Evolutionary conservation across 2,113 vertebrate genomes (phyloP).

Genomic region (Cyphomyrus discorhynchus): DNA sequence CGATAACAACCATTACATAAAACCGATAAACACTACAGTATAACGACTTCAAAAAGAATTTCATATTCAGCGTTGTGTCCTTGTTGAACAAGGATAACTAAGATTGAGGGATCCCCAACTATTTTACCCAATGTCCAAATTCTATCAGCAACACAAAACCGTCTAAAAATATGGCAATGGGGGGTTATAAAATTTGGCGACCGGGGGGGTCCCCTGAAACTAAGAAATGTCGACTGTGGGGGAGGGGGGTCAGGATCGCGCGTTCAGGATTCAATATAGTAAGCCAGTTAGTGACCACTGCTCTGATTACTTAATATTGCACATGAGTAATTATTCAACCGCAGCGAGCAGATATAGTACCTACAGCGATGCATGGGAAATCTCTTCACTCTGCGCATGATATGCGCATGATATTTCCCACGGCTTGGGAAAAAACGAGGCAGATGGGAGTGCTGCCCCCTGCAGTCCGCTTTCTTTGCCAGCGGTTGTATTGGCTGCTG

Average conservation of each 20-base stretch:
- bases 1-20: background rate
- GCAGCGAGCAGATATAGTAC: background rate
- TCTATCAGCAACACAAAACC: background rate
- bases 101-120: background rate
- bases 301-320: background rate
- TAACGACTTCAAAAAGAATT: background rate
- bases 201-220: too few relatives aligned
- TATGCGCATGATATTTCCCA: background rate
- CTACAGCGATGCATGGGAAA: background rate
- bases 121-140: background rate
- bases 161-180: background rate
- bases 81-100: background rate
- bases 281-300: background rate
- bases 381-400: background rate
- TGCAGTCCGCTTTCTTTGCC: background rate
- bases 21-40: background rate
- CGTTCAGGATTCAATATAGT: background rate
- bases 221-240: too few relatives aligned
- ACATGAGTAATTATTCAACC: background rate
- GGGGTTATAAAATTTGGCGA: too few relatives aligned
- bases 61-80: background rate
- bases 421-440: background rate
- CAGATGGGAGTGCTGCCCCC: constrained; percentile 11
- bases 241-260: background rate
- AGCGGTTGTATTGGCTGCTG: background rate